Percentiles rank a stretch among this genome's conserved stretches.
Conservation (phyloP, 2,113 vertebrate species). For the Sorex fumeus region DNA sequence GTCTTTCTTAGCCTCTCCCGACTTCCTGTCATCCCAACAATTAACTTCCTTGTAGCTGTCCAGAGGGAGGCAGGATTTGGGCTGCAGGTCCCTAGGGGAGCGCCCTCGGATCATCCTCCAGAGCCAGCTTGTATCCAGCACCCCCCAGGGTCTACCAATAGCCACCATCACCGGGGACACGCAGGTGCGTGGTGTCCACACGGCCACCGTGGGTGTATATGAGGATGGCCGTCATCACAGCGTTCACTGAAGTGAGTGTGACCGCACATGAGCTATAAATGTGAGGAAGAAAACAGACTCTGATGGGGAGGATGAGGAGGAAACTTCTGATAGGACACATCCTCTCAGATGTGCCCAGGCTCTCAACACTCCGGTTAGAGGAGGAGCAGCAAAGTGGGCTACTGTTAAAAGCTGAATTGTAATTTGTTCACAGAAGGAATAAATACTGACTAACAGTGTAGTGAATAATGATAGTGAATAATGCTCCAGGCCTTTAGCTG, state of each 20-base stretch:
- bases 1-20: conserved; percentile 29
- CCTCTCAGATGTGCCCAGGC: background rate
- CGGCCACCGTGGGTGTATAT: accelerated
- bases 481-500: background rate
- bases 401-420: background rate
- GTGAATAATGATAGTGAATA: background rate
- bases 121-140: background rate
- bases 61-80: background rate
- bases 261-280: background rate
- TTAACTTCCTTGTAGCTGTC: background rate
- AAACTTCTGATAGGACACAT: background rate
- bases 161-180: background rate
- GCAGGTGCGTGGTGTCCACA: background rate
- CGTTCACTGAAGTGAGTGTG: accelerated
- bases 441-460: background rate
- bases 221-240: accelerated
- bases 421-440: background rate
- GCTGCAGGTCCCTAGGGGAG: background rate
- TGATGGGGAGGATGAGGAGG: background rate
- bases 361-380: background rate
- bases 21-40: conserved; percentile 30
- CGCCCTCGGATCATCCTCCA: accelerated
- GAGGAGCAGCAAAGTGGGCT: background rate
- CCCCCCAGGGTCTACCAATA: background rate
- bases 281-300: background rate